A percentile compares a stretch with the other conserved stretches of the same genome.
phyloP scores from a whole-genome alignment of 1,140 invertebrate species.

The Panulirus ornatus region DNA sequence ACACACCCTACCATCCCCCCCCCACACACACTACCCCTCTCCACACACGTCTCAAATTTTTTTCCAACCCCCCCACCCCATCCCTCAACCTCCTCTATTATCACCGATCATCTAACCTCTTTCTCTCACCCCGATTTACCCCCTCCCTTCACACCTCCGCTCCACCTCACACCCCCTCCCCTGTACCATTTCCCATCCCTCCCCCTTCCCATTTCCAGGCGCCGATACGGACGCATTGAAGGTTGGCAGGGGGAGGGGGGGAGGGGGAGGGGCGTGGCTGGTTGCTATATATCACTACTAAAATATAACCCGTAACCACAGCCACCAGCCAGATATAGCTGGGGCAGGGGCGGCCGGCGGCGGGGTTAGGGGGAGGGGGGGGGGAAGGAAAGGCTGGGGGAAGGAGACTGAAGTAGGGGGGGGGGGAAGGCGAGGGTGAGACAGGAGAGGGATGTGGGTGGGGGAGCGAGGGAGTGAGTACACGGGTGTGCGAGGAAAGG shows the following conservation, averaged over 20 bases:
- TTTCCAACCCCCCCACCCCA: not conserved
- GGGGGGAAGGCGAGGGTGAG: no score
- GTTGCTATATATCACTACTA: slow-evolving; percentile 31
- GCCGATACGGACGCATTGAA: not conserved
- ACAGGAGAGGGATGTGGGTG: no score
- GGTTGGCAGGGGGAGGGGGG: not conserved
- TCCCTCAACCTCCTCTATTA: not conserved
- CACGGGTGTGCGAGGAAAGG: no score
- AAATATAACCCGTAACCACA: not conserved
- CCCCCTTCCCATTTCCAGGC: not conserved
- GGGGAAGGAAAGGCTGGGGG: no score
- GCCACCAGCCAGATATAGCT: no score
- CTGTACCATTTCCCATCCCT: not conserved
- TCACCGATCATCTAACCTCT: no score
- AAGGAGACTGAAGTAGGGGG: no score
- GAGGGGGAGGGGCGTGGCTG: not conserved
- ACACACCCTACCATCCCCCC: not conserved
- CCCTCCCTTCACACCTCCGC: no score
- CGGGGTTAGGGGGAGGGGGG: no score
- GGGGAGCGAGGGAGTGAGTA: no score
- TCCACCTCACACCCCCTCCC: not conserved
- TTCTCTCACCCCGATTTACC: not conserved
- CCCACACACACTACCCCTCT: not conserved
- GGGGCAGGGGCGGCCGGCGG: no score
- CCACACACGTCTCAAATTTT: not conserved